Conservation (phyloP, 2,888 invertebrate genomes). For the Liopterus haemorrhoidalis region DNA sequence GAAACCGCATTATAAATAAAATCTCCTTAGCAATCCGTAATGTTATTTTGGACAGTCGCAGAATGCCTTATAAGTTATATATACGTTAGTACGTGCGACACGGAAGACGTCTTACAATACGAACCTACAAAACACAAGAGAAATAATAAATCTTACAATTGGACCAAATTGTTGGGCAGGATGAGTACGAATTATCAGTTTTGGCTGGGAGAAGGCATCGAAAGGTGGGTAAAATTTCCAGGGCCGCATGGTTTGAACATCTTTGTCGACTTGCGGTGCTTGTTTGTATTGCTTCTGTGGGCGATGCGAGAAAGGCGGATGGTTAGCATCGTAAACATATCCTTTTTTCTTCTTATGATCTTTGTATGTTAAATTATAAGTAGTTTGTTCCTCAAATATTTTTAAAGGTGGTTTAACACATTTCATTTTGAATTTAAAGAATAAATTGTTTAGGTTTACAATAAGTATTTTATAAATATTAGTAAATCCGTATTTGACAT, state of each 20-base stretch:
- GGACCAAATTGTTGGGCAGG: slow-evolving; percentile 30
- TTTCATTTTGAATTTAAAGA: neutral
- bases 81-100: no score
- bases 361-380: slow-evolving; percentile 38
- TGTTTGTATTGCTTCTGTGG: slow-evolving; percentile 29
- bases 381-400: slow-evolving; percentile 36
- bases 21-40: no score
- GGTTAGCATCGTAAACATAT: no score
- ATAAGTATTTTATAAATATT: no score
- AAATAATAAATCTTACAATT: neutral
- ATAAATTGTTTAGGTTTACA: slow-evolving; percentile 1
- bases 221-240: slow-evolving; percentile 41
- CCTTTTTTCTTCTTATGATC: no score
- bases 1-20: no score
- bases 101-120: neutral
- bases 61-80: no score
- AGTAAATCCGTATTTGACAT: no score
- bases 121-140: no score
- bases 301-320: no score
- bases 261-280: slow-evolving; percentile 29
- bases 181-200: slow-evolving; percentile 38
- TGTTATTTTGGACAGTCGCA: no score
- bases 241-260: slow-evolving; percentile 38
- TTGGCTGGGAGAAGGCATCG: slow-evolving; percentile 37
- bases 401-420: slow-evolving; percentile 14